These are phyloP conservation scores for Chelonia mydas DNA, from an alignment of 2,797 vertebrate genomes.

Conservation along the genomic window DNA sequence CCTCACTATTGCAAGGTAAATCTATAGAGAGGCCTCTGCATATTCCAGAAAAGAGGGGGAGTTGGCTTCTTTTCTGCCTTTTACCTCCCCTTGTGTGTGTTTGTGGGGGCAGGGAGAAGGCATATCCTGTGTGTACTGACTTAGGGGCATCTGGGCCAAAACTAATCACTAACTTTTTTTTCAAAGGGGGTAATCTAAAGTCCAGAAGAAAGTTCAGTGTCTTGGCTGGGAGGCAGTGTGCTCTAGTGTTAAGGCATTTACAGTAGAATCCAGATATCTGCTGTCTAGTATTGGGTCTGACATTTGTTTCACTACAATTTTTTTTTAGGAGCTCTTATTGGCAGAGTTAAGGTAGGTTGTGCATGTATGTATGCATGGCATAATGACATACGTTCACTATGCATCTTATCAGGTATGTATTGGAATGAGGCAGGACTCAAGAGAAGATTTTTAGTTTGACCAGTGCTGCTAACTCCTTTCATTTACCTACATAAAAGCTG, in stretches of 20 bases:
- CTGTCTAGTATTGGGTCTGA: neutral
- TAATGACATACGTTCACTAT: neutral
- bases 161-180: neutral
- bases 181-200: neutral
- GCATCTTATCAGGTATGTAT: neutral
- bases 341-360: neutral
- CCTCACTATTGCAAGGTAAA: neutral
- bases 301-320: neutral
- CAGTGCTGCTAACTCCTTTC: neutral
- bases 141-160: neutral
- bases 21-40: neutral
- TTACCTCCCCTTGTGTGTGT: neutral
- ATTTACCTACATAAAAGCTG: neutral
- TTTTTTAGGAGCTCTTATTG: neutral
- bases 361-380: neutral
- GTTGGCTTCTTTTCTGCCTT: too few species aligned
- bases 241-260: neutral
- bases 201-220: neutral
- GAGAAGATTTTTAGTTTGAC: neutral
- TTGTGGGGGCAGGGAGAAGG: neutral
- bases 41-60: neutral
- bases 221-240: neutral
- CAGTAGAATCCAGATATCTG: neutral
- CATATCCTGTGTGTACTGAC: neutral
- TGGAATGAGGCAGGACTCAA: neutral